phyloP scores from a whole-genome alignment of 2,113 vertebrate species.

The Mesitornis unicolor region DNA sequence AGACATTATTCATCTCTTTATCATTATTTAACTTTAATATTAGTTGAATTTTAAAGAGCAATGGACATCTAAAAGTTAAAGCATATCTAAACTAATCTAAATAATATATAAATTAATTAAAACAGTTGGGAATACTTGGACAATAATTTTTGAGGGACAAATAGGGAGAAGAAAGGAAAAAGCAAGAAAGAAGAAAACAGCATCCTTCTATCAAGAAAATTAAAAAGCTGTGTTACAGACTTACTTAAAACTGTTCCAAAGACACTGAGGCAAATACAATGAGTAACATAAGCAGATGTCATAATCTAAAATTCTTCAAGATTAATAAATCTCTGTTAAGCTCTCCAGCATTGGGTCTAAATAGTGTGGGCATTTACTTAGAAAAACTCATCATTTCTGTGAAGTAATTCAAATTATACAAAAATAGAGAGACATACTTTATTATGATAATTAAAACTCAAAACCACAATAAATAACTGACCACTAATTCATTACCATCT shows the following conservation, averaged over 20 bases:
- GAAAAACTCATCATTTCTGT: neutral
- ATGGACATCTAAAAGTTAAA: neutral
- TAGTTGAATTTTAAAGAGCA: neutral
- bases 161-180: neutral
- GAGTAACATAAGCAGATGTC: neutral
- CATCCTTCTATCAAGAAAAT: neutral
- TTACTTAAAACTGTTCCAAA: neutral
- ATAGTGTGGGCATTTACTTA: neutral
- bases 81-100: neutral
- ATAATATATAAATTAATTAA: neutral
- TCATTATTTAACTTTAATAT: neutral
- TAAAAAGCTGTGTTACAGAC: neutral
- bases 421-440: neutral
- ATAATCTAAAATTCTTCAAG: neutral
- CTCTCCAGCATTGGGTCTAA: neutral
- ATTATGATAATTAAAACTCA: neutral
- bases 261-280: neutral
- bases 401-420: neutral
- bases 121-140: neutral
- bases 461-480: neutral
- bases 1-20: neutral
- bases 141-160: neutral
- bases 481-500: neutral
- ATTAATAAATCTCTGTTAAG: neutral
- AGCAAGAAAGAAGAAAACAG: neutral